A percentile compares a stretch with the other conserved stretches of the same genome.
Evolutionary conservation across 2,797 vertebrate species (phyloP).

Genomic region (Lacerta agilis): DNA sequence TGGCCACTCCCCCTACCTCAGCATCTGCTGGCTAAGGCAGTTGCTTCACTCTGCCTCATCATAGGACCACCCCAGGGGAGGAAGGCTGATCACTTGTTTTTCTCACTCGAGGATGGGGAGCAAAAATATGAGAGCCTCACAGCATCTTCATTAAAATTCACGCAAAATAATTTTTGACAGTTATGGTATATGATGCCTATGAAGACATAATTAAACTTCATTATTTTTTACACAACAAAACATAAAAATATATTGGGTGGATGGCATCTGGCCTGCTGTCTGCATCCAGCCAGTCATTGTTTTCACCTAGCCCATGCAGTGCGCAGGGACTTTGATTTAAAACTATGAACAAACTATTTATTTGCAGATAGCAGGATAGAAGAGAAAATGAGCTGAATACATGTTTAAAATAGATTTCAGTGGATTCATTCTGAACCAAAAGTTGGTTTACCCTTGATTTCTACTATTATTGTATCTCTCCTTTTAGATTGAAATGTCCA

Average conservation of each 20-base stretch:
- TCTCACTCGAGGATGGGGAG: not conserved
- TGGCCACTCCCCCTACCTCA: too few relatives aligned
- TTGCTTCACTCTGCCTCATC: too few relatives aligned
- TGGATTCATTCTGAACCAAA: too few relatives aligned
- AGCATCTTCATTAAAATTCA: not conserved
- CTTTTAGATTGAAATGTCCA: too few relatives aligned
- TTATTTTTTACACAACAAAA: not conserved
- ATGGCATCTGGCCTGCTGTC: not conserved
- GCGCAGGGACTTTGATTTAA: not conserved
- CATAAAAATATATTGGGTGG: not conserved
- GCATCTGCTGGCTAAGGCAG: too few relatives aligned
- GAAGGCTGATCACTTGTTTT: not conserved
- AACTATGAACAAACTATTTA: not conserved
- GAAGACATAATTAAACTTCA: not conserved
- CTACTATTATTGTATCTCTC: too few relatives aligned
- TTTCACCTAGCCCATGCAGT: too few relatives aligned
- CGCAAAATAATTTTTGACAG: not conserved
- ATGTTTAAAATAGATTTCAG: too few relatives aligned
- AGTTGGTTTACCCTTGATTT: too few relatives aligned
- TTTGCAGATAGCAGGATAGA: not conserved
- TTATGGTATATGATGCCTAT: not conserved
- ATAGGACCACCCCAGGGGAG: not conserved
- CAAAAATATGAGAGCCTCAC: not conserved
- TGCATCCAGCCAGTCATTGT: not conserved
- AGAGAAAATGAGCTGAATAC: not conserved